Evolutionary conservation across 2,797 vertebrate species (phyloP).

Genomic region (Miichthys miiuy): DNA sequence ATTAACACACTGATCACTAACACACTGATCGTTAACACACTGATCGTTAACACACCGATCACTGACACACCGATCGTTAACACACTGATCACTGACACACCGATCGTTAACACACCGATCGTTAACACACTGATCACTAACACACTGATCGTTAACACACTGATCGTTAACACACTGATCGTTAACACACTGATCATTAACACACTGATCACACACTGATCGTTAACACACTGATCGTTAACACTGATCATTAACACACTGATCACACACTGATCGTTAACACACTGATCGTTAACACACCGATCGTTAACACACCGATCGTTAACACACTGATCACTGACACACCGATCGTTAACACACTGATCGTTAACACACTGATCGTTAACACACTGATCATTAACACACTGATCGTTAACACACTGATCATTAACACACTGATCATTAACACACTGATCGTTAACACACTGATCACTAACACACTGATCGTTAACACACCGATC

Average conservation of each 20-base stretch:
- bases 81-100: too few relatives aligned
- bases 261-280: neutral
- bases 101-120: neutral
- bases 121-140: neutral
- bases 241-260: too few relatives aligned
- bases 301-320: neutral
- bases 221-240: neutral
- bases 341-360: neutral
- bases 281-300: neutral
- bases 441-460: neutral
- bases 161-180: neutral
- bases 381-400: neutral
- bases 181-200: too few relatives aligned
- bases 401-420: neutral
- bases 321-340: constrained; percentile 82
- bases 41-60: constrained; percentile 71
- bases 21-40: neutral
- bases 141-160: neutral
- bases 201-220: too few relatives aligned
- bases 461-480: too few relatives aligned
- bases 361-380: neutral
- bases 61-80: constrained; percentile 72
- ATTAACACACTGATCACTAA: neutral
- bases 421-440: too few relatives aligned
- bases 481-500: neutral